phyloP scores from a whole-genome alignment of 2,888 invertebrate genomes.

The Ochropacha duplaris region DNA sequence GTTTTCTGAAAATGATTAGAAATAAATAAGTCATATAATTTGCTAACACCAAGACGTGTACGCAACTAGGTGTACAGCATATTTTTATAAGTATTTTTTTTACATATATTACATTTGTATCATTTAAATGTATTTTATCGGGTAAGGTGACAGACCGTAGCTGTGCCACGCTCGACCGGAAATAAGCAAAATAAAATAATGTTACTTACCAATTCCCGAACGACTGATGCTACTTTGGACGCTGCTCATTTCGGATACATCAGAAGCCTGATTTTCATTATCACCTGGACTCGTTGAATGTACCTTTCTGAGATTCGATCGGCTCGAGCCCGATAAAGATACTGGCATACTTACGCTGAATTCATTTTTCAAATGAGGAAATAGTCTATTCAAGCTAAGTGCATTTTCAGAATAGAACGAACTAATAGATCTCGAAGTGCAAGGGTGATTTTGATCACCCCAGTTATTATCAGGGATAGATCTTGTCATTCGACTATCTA shows the following conservation, averaged over 20 bases:
- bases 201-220: slow-evolving; percentile 74
- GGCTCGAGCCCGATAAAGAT: slow-evolving; percentile 56
- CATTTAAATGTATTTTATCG: too few relatives aligned
- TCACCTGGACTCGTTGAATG: slow-evolving; percentile 55
- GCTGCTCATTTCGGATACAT: slow-evolving; percentile 81
- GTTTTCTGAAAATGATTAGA: slow-evolving; percentile 42
- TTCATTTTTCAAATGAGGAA: slow-evolving; percentile 83
- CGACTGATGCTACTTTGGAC: slow-evolving; percentile 82
- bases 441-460: slow-evolving; percentile 76
- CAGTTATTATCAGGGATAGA: slow-evolving; percentile 88
- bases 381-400: slow-evolving; percentile 83
- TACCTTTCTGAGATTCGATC: slow-evolving; percentile 51
- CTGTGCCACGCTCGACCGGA: too few relatives aligned
- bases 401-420: slow-evolving; percentile 83
- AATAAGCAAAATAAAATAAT: too few relatives aligned
- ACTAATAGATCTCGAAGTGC: slow-evolving; percentile 84
- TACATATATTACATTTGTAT: too few relatives aligned
- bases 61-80: too few relatives aligned
- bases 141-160: too few relatives aligned
- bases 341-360: slow-evolving; percentile 74
- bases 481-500: slow-evolving; percentile 84
- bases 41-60: too few relatives aligned
- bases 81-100: too few relatives aligned
- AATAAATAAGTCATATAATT: too few relatives aligned
- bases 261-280: slow-evolving; percentile 74